Conservation (phyloP, 1,140 invertebrate species). For the Lepidurus apus region DNA sequence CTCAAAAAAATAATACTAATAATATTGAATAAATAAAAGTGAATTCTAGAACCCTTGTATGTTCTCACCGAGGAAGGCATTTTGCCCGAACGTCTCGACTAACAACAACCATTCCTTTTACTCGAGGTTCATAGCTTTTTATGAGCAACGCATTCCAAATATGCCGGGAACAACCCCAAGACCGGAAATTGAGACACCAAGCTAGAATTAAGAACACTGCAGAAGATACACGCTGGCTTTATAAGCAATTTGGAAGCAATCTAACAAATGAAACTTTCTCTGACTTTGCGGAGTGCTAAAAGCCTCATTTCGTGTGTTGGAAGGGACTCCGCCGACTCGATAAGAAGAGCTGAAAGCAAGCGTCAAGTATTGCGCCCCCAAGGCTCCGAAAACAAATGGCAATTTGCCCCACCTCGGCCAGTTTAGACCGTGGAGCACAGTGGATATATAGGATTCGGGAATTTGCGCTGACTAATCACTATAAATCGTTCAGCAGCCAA, state of each 20-base stretch:
- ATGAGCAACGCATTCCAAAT: not conserved
- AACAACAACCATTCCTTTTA: too few relatives aligned
- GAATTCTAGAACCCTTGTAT: too few relatives aligned
- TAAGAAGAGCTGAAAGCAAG: not conserved
- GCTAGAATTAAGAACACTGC: slow-evolving; percentile 14
- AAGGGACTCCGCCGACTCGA: too few relatives aligned
- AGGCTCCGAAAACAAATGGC: not conserved
- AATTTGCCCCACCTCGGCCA: not conserved
- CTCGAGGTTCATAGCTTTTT: not conserved
- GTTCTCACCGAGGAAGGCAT: too few relatives aligned
- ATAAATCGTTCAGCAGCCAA: slow-evolving; percentile 10
- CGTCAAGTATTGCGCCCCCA: too few relatives aligned
- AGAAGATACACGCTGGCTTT: not conserved
- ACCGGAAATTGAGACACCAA: slow-evolving; percentile 18
- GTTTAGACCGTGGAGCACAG: not conserved
- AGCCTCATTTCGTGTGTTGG: not conserved
- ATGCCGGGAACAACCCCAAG: not conserved
- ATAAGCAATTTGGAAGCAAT: slow-evolving; percentile 9
- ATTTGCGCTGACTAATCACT: not conserved
- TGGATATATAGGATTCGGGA: not conserved
- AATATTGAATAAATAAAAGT: too few relatives aligned
- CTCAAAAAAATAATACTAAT: too few relatives aligned
- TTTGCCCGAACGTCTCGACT: too few relatives aligned
- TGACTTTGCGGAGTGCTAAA: not conserved
- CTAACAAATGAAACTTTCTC: not conserved